Percentiles rank a stretch among this genome's conserved stretches.
Evolutionary conservation across 2,797 vertebrate genomes (phyloP).

Genomic region (Phoeniculus purpureus): DNA sequence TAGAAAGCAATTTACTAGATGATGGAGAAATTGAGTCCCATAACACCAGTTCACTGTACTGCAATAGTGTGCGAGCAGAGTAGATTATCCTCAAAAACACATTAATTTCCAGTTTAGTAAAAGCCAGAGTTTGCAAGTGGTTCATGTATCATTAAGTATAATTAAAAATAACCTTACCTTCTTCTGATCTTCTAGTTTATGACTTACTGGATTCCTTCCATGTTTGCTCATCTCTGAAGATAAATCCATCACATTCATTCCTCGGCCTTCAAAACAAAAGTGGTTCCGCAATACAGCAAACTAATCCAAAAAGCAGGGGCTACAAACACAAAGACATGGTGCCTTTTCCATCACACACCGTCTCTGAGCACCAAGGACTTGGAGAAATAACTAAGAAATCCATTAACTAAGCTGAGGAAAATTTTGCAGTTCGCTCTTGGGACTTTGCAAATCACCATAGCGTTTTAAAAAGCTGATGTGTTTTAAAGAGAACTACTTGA

Average conservation of each 20-base stretch:
- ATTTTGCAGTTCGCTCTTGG: slow-evolving; percentile 62
- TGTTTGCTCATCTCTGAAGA: slow-evolving; percentile 91
- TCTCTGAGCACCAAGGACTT: slow-evolving; percentile 68
- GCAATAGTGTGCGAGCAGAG: not conserved
- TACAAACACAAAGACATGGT: slow-evolving; percentile 64
- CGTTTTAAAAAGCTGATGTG: slow-evolving; percentile 63
- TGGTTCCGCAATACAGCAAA: slow-evolving; percentile 78
- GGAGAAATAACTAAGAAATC: slow-evolving; percentile 70
- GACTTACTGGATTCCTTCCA: slow-evolving; percentile 95
- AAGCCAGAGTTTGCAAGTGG: not conserved
- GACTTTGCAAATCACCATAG: slow-evolving; percentile 80
- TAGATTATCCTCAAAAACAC: not conserved
- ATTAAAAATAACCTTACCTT: slow-evolving; percentile 85
- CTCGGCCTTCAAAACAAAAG: slow-evolving; percentile 77
- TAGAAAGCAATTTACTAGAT: slow-evolving; percentile 11
- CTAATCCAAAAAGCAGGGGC: slow-evolving; percentile 77
- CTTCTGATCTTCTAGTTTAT: slow-evolving; percentile 98
- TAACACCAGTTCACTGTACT: not conserved
- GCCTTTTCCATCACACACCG: slow-evolving; percentile 78
- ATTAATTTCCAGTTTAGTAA: slow-evolving; percentile 25
- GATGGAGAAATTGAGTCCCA: not conserved
- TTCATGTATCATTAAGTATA: slow-evolving; percentile 2
- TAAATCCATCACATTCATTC: slow-evolving; percentile 92
- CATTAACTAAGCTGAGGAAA: slow-evolving; percentile 67
- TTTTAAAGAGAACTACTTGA: slow-evolving; percentile 62